Base-by-base conservation (phyloP, 53 echinoderm and acorn worm genomes). In the Apostichopus leukothele region DNA sequence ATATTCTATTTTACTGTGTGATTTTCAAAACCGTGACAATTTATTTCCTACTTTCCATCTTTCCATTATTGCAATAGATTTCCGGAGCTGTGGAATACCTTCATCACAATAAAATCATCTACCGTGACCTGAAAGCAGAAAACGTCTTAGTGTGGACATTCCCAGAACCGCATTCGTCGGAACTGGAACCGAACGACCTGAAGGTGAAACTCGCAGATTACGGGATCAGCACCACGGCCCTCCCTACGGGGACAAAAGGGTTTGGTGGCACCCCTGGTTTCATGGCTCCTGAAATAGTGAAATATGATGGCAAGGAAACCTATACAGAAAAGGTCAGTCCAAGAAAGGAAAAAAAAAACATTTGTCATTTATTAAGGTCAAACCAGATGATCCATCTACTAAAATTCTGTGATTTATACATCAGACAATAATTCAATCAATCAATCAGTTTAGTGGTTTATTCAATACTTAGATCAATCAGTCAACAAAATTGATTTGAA, bases 241-340 rank as follows among this genome's bases (percentile, higher is more conserved):
- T 98, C 87, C 98, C 98, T 1, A 91, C 98, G 7, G 98, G 98
- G 50, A 98, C 98, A 74, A 98, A 94, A 75, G 95, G 98, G 11
- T 98, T 93, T 50, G 95, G 98, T 0, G 95, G 98, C 5, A 98
- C 98, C 6, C 95, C 94, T 14, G 98, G 98, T 1, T 98, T 91
- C 92, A 98, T 98, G 98, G 98, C 98, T 10, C 98, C 98, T 0
- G 98, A 98, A 88, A 98, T 98, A 76, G 95, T 98, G 6, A 94
- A 96, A 88, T 98, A 94, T 59, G 95, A 98, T 89, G 95, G 97
- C 5, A 95, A 98, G 89, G 98, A 96, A 79, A 98, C 95, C 7
- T 98, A 98, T 88, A 98, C 92, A 12, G 95, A 98, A 52, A 98
- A 98, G 97, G 98, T 98, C 21, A 75, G 73, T n/a, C n/a, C 19